These are phyloP conservation scores for Dasysyrphus tricinctus DNA, from an alignment of 2,888 invertebrate genomes.

Conservation along the genomic window DNA sequence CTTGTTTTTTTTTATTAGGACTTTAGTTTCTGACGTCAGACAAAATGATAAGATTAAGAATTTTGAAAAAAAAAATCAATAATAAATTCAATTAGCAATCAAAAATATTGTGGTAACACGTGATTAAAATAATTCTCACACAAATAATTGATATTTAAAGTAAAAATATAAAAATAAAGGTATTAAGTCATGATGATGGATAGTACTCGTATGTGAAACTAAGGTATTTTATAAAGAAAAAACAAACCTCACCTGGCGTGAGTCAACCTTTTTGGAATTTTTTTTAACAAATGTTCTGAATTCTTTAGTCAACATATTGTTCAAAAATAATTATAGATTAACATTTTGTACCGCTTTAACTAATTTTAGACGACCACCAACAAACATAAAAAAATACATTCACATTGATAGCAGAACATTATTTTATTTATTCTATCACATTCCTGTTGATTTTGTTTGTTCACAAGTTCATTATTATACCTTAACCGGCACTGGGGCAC, in stretches of 20 bases:
- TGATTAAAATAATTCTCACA: no score
- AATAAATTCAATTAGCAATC: no score
- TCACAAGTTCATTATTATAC: constrained; percentile 1
- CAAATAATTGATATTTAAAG: no score
- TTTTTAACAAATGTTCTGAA: neutral
- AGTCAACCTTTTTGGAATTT: neutral
- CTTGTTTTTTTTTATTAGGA: no score
- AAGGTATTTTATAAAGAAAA: neutral
- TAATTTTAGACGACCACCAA: constrained; percentile 2
- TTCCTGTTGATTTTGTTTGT: constrained; percentile 7
- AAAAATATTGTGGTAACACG: no score
- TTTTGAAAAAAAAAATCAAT: no score
- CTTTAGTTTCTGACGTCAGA: no score
- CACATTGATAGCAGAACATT: neutral
- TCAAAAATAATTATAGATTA: constrained; percentile 7
- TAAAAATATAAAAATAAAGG: no score
- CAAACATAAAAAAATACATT: neutral
- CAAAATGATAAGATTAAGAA: no score
- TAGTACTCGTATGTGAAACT: no score
- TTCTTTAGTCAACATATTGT: neutral
- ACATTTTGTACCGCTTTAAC: neutral
- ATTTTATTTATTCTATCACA: constrained; percentile 21
- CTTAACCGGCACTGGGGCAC: no score
- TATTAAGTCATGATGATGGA: neutral
- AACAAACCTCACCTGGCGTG: neutral